Conservation (phyloP, 2,797 vertebrate genomes). For the Syncerus caffer region DNA sequence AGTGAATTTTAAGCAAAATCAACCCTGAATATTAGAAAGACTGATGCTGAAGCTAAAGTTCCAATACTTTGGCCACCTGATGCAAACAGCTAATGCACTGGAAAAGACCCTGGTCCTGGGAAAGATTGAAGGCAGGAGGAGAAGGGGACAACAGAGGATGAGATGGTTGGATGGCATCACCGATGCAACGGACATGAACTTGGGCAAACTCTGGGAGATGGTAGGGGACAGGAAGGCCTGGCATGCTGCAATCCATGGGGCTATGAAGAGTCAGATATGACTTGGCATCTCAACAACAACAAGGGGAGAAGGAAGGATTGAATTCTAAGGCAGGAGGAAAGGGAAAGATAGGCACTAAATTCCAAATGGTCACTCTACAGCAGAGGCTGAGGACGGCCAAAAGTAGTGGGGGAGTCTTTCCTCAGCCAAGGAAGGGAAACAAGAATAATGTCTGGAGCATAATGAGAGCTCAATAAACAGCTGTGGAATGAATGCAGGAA, state of each 20-base stretch:
- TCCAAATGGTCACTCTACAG: not conserved
- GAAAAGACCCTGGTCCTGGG: not conserved
- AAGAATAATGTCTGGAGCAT: not conserved
- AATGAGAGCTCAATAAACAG: not conserved
- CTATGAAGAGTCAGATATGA: not conserved
- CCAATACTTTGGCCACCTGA: not conserved
- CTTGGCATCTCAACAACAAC: not conserved
- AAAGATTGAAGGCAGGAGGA: not conserved
- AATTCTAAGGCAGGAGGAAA: not conserved
- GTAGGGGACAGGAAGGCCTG: not conserved
- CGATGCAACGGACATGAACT: not conserved
- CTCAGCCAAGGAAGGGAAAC: not conserved
- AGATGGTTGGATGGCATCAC: not conserved
- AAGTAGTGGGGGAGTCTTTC: not conserved
- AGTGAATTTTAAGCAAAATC: not conserved
- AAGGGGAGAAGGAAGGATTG: not conserved
- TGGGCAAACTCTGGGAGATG: not conserved
- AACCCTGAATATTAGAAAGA: not conserved
- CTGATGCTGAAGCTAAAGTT: not conserved
- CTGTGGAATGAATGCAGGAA: not conserved
- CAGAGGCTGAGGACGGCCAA: not conserved
- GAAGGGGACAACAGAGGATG: not conserved
- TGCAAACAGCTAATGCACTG: not conserved
- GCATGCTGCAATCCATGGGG: not conserved
- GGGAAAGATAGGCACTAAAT: not conserved